phyloP scores from a whole-genome alignment of 2,888 invertebrate species.

The Cetonia aurata region DNA sequence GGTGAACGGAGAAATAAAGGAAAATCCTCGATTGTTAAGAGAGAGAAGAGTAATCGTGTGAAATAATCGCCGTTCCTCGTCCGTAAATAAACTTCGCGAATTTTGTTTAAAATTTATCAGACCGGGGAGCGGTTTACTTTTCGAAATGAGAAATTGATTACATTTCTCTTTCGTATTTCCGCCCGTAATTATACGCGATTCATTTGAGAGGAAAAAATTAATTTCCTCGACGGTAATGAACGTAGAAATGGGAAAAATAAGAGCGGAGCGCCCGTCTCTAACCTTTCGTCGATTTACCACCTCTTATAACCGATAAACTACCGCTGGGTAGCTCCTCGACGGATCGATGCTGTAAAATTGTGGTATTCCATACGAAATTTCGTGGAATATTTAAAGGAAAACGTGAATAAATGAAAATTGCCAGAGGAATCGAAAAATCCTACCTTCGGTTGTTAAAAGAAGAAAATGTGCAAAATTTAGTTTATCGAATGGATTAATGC shows the following conservation, averaged over 20 bases:
- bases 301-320: slow-evolving; percentile 1
- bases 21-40: slow-evolving; percentile 10
- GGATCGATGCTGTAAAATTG: slow-evolving; percentile 18
- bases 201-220: slow-evolving; percentile 35
- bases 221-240: slow-evolving; percentile 8
- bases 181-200: slow-evolving; percentile 28
- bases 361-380: neutral
- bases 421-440: neutral
- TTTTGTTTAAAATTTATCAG: slow-evolving; percentile 32
- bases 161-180: slow-evolving; percentile 27
- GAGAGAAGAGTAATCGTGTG: slow-evolving; percentile 6
- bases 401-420: neutral
- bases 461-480: slow-evolving; percentile 23
- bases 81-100: slow-evolving; percentile 20
- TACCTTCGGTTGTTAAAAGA: too few species aligned
- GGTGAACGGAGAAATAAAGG: slow-evolving; percentile 1
- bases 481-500: slow-evolving; percentile 38
- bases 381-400: slow-evolving; percentile 15
- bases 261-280: neutral
- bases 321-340: neutral
- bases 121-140: slow-evolving; percentile 15
- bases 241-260: slow-evolving; percentile 4
- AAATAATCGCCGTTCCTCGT: slow-evolving; percentile 23
- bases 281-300: neutral
- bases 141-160: slow-evolving; percentile 34